phyloP scores from a whole-genome alignment of 2,797 vertebrate species.

The Pseudochaenichthys georgianus region DNA sequence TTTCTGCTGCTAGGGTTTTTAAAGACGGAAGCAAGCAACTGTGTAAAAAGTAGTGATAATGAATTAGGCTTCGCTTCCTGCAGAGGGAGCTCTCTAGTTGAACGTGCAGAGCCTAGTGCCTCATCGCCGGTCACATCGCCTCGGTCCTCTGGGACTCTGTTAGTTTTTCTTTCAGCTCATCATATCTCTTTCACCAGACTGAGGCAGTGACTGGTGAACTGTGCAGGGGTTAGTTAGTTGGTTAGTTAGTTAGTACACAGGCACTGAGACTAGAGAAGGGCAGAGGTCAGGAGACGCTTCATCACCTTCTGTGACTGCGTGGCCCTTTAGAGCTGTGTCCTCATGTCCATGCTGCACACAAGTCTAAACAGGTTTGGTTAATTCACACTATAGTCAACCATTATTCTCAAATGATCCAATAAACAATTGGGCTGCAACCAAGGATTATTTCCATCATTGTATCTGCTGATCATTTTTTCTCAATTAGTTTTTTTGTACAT shows the following conservation, averaged over 20 bases:
- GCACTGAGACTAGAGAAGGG: slow-evolving; percentile 11
- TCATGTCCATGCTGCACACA: slow-evolving; percentile 6
- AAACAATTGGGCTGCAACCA: not conserved
- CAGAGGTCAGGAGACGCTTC: slow-evolving; percentile 6
- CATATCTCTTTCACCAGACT: slow-evolving; percentile 13
- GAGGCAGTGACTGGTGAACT: slow-evolving; percentile 39
- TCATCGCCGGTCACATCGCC: slow-evolving; percentile 63
- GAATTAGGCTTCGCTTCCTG: slow-evolving; percentile 68
- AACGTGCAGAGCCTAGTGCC: slow-evolving; percentile 74
- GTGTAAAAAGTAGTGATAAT: slow-evolving; percentile 70
- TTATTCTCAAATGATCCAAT: not conserved
- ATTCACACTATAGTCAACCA: not conserved
- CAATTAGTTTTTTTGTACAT: not conserved
- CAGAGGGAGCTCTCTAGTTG: slow-evolving; percentile 70
- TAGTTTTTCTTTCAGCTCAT: slow-evolving; percentile 22
- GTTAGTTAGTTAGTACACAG: not conserved
- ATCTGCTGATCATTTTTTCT: not conserved
- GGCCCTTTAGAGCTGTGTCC: slow-evolving; percentile 59
- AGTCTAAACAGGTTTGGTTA: too few relatives aligned
- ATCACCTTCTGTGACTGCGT: not conserved
- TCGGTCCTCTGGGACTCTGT: slow-evolving; percentile 27
- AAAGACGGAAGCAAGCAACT: slow-evolving; percentile 55
- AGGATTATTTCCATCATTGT: not conserved
- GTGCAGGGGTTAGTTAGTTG: slow-evolving; percentile 22
- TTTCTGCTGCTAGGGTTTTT: slow-evolving; percentile 78